Conservation (phyloP, 2,113 vertebrate species). For the Rhinopomastus cyanomelas region DNA sequence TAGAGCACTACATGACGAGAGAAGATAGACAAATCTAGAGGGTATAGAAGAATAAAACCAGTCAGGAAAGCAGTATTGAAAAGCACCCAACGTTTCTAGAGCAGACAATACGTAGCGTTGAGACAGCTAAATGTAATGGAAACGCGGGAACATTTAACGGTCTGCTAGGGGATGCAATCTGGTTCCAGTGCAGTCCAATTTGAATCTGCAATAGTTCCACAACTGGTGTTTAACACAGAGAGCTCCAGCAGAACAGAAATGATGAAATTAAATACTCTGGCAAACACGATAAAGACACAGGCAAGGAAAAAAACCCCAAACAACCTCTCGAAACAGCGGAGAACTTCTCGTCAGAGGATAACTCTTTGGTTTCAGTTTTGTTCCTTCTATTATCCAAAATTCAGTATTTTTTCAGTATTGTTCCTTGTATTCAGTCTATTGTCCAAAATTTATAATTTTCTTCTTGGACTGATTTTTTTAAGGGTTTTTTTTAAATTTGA, state of each 20-base stretch:
- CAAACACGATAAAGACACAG: accelerated
- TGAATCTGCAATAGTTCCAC: conserved; percentile 4
- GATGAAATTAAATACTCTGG: background rate
- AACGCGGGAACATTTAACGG: background rate
- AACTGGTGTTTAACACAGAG: background rate
- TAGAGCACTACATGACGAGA: background rate
- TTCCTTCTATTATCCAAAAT: background rate
- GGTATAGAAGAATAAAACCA: background rate
- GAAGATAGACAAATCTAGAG: background rate
- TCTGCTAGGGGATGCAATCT: background rate
- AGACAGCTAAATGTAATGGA: conserved; percentile 11
- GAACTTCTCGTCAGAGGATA: background rate
- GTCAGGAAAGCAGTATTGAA: background rate
- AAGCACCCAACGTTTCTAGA: background rate
- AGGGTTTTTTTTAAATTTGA: too few species aligned
- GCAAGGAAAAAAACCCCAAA: background rate
- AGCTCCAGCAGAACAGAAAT: background rate
- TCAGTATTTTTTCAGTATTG: background rate
- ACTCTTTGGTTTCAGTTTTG: background rate
- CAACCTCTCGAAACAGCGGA: accelerated
- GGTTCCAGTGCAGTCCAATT: background rate
- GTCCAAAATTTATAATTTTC: background rate
- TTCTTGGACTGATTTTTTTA: background rate
- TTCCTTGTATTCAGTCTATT: background rate
- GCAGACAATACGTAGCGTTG: background rate